Base-by-base conservation (phyloP, 2,797 vertebrate genomes). In the Pipistrellus kuhlii region DNA sequence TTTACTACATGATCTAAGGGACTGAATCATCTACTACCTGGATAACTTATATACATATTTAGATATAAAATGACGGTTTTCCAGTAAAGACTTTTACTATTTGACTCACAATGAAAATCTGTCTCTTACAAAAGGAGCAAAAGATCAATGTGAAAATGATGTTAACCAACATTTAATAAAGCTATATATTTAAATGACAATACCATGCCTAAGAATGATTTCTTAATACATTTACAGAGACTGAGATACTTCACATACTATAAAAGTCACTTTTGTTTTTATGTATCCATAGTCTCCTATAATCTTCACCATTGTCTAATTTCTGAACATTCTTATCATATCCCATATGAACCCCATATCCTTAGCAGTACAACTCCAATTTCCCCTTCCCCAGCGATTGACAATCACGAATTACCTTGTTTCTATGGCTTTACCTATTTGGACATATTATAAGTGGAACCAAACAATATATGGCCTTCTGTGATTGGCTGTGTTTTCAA, bases 81-180 rank as follows among this genome's bases (percentile, higher is more conserved):
- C 53, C n/a, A 69, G 46, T 59, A 21, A 83, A 53, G 87, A 66
- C 64, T 41, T n/a, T 30, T 27, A 88, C 59, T 62, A 27, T 53
- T 89, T 80, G 68, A 94, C 46, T 81, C 73, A 75, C 21, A 30
- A 38, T 46, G 66, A 76, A 93, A 85, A 85, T 20, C 4, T 87
- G 30, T 32, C 57, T 73, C 53, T 53, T 8, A 41, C 9, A 88
- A 68, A 35, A 81, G 62, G 6, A 51, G 11, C 6, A 64, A 85
- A 85, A 73, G n/a, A 62, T 35, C 68, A 20, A 83, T 32, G 62
- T 17, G 3, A n/a, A 66, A 64, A 90, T 44, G 25, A 66, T n/a
- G 38, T 35, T 69, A 83, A 46, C 59, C 14, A 68, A 77, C 8
- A 72, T 3, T 85, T 59, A 48, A 66, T 27, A 80, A 69, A 72